Base-by-base conservation (phyloP, 2,113 vertebrate genomes). In the Macrotus californicus region DNA sequence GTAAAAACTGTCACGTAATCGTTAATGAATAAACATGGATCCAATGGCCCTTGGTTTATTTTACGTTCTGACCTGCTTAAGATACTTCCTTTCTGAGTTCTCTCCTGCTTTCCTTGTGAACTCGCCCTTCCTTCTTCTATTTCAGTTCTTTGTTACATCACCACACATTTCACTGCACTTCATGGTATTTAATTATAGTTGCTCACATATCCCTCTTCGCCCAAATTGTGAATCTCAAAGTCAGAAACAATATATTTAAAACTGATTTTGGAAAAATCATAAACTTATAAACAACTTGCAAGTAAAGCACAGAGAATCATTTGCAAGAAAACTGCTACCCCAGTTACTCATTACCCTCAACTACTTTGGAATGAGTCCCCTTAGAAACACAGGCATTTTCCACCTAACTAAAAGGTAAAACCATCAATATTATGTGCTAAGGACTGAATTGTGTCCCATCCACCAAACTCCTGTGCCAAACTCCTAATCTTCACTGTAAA, bases 221-320 rank as follows among this genome's bases (percentile, higher is more conserved):
- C 90, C 87, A 19, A 96, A 89, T 5, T 89, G n/a, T 48, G n/a
- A 94, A 39, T 48, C 39, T 94, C 26, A 43, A 91, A 48, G 59
- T 7, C 24, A 94, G 39, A 89, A 76, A 22, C 6, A 72, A 7
- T 76, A 67, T 54, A 26, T 43, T 81, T 67, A 73, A 73, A 67
- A 48, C 2, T 34, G 31, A 75, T 72, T 83, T 39, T 5, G 7
- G 6, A 92, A 77, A 61, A 59, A 46, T 86, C 12, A 86, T 59
- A 82, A 92, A 22, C 34, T 66, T 90, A 46, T 0, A 91, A 48
- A 48, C 76, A 82, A 85, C 50, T 85, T 91, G 0, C 24, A 91
- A 56, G 26, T 64, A 43, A 2, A 54, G 15, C 10, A 81, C 18
- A 76, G 54, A 61, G 61, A 92, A 26, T 31, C 31, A 59, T 59